Evolutionary conservation across 1,140 invertebrate species (phyloP).

Genomic region (Limonius californicus): DNA sequence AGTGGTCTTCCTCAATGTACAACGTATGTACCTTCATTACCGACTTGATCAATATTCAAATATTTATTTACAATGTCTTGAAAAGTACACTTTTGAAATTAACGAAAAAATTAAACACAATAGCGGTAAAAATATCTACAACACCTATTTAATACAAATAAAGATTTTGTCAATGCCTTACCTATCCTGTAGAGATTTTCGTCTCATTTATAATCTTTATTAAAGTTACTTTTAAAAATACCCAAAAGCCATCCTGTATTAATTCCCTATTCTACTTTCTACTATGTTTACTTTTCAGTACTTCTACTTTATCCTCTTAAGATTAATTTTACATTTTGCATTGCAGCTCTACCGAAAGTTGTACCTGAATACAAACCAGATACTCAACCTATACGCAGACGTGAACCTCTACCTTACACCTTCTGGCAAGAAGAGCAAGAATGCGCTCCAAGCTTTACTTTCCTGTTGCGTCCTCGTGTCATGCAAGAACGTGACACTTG

Average conservation of each 20-base stretch:
- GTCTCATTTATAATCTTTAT: too few species aligned
- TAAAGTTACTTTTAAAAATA: too few species aligned
- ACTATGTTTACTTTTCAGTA: neutral
- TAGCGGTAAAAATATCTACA: neutral
- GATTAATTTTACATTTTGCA: slow-evolving; percentile 25
- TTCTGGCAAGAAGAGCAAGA: slow-evolving; percentile 88
- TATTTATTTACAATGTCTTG: slow-evolving; percentile 14
- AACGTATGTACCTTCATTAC: slow-evolving; percentile 69
- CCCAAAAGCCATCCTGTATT: too few species aligned
- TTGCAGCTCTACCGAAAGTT: slow-evolving; percentile 74
- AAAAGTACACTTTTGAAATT: too few species aligned
- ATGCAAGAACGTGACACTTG: slow-evolving; percentile 93
- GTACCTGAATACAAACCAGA: slow-evolving; percentile 75
- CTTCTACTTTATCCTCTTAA: neutral
- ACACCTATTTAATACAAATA: neutral
- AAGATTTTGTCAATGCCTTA: too few species aligned
- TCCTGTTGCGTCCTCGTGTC: slow-evolving; percentile 93
- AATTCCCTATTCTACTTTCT: too few species aligned
- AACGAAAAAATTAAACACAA: neutral
- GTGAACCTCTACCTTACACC: slow-evolving; percentile 77
- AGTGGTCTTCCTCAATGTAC: slow-evolving; percentile 95
- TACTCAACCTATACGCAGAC: slow-evolving; percentile 64
- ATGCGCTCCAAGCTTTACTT: slow-evolving; percentile 91
- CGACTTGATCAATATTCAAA: too few species aligned
- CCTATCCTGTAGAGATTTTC: too few species aligned